A percentile compares a stretch with the other conserved stretches of the same genome.
phyloP scores from a whole-genome alignment of 2,797 vertebrate genomes.

The Antennarius maculatus region DNA sequence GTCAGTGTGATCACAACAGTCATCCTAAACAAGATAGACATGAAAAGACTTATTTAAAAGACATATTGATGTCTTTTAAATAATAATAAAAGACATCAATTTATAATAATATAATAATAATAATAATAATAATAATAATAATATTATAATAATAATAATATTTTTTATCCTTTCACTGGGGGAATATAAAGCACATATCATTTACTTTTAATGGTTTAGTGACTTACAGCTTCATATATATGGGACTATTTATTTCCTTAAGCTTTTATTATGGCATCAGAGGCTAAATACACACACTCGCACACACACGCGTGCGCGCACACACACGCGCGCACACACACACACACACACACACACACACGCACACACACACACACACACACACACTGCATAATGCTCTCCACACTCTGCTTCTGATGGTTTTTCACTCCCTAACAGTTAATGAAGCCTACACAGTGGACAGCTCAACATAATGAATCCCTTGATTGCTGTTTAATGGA shows the following conservation, averaged over 20 bases:
- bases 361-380: not conserved
- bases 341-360: too few species aligned
- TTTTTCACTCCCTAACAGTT: conserved; percentile 5
- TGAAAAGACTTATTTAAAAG: not conserved
- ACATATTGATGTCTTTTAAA: not conserved
- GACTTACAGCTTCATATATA: not conserved
- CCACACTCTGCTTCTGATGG: not conserved
- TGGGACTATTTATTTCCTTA: not conserved
- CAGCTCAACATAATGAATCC: conserved; percentile 35
- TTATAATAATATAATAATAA: too few species aligned
- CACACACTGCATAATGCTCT: not conserved
- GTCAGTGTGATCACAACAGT: conserved; percentile 29
- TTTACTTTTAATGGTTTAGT: not conserved
- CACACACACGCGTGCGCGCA: too few species aligned
- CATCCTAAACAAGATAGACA: conserved; percentile 16
- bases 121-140: too few species aligned
- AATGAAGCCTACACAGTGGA: conserved; percentile 1
- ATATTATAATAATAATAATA: too few species aligned
- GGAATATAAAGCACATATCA: not conserved
- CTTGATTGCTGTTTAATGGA: conserved; percentile 48
- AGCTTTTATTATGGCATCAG: conserved; percentile 8
- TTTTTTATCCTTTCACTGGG: not conserved
- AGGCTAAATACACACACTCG: too few species aligned
- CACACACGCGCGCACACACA: too few species aligned
- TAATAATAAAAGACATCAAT: too few species aligned